phyloP scores from a whole-genome alignment of 1,140 invertebrate species.

The silkworm (Bombyx mori) region DNA sequence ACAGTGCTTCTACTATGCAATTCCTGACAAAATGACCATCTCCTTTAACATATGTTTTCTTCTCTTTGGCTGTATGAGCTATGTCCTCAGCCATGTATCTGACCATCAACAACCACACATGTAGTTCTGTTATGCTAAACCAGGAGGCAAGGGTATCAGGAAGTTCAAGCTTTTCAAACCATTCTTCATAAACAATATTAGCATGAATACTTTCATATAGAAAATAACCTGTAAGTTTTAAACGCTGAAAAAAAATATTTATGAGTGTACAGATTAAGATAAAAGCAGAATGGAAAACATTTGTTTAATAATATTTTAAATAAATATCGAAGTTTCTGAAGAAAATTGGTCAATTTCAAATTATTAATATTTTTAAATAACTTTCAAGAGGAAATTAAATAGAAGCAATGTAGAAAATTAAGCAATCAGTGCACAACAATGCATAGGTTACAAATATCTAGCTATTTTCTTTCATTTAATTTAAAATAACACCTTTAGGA shows the following conservation, averaged over 20 bases:
- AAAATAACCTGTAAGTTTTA: constrained; percentile 73
- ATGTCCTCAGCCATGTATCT: constrained; percentile 83
- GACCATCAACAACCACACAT: constrained; percentile 86
- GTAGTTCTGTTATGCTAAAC: constrained; percentile 87
- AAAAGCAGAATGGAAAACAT: too few species aligned
- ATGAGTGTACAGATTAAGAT: too few species aligned
- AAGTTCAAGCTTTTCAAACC: constrained; percentile 78
- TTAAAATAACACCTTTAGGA: too few species aligned
- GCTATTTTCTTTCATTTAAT: too few species aligned
- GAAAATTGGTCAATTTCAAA: too few species aligned
- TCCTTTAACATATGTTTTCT: constrained; percentile 62
- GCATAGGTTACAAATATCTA: too few species aligned
- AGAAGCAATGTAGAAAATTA: too few species aligned
- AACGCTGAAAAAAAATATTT: constrained; percentile 53
- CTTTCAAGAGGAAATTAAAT: too few species aligned
- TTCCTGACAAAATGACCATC: constrained; percentile 81
- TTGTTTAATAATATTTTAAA: too few species aligned
- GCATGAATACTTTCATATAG: constrained; percentile 77
- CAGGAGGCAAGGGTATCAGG: constrained; percentile 87
- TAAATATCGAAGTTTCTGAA: too few species aligned
- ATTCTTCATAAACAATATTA: constrained; percentile 73
- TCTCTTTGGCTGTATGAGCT: constrained; percentile 36
- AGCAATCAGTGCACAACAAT: too few species aligned
- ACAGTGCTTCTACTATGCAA: constrained; percentile 82
- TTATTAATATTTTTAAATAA: too few species aligned